These are phyloP conservation scores for Drosophila simulans DNA, from an alignment of 1,140 invertebrate genomes.

Conservation along the genomic window DNA sequence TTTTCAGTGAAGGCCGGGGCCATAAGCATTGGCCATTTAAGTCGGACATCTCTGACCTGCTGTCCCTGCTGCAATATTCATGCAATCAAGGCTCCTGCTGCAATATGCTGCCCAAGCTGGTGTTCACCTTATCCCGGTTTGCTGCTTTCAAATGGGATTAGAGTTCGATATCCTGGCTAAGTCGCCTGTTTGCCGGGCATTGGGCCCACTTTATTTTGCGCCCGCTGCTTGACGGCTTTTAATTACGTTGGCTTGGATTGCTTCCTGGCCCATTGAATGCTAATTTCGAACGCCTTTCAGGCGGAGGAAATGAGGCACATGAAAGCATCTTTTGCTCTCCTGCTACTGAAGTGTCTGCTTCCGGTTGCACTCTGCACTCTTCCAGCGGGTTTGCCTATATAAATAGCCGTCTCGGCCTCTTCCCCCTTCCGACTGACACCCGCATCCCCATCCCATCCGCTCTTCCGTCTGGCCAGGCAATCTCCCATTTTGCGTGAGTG, in stretches of 20 bases:
- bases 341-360: constrained; percentile 54
- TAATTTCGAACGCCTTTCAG: constrained; percentile 43
- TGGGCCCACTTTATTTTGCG: constrained; percentile 4
- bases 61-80: constrained; percentile 44
- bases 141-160: constrained; percentile 25
- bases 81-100: constrained; percentile 42
- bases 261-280: constrained; percentile 46
- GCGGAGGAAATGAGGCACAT: constrained; percentile 57
- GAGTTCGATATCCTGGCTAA: constrained; percentile 65
- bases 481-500: constrained; percentile 24
- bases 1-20: constrained; percentile 14
- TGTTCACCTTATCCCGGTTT: background rate
- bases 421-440: no score
- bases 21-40: background rate
- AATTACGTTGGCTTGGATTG: constrained; percentile 37
- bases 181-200: constrained; percentile 1
- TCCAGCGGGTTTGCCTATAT: constrained; percentile 54
- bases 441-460: background rate
- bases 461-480: constrained; percentile 12
- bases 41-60: background rate
- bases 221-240: constrained; percentile 39
- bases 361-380: constrained; percentile 59
- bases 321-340: constrained; percentile 36
- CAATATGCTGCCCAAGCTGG: constrained; percentile 5
- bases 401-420: constrained; percentile 50